Conservation (phyloP, 2,888 invertebrate genomes). For the Fragum whitleyi region DNA sequence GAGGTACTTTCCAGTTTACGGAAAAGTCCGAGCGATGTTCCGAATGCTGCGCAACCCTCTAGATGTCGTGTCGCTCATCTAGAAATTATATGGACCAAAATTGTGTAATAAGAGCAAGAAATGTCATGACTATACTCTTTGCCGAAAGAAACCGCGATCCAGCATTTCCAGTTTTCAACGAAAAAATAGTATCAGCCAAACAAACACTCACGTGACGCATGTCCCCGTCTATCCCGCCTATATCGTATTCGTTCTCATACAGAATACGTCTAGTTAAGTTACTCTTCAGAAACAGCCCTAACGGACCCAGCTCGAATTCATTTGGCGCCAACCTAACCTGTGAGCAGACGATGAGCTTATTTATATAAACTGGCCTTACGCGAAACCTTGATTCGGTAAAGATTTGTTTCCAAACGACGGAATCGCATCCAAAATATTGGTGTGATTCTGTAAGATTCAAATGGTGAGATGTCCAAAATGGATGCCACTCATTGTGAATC, state of each 20-base stretch:
- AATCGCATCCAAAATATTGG: background rate
- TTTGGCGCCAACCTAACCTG: background rate
- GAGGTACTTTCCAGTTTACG: too few species aligned
- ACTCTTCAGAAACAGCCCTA: background rate
- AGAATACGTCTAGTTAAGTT: background rate
- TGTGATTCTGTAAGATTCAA: background rate
- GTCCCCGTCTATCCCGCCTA: background rate
- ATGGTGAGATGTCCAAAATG: background rate
- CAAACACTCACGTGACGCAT: background rate
- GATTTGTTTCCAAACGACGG: background rate
- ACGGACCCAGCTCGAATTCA: background rate
- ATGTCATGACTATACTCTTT: too few species aligned
- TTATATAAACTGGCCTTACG: background rate
- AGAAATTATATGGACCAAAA: too few species aligned
- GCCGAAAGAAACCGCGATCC: too few species aligned
- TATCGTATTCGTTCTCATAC: background rate
- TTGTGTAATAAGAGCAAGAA: too few species aligned
- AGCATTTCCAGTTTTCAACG: background rate
- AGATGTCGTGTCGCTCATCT: too few species aligned
- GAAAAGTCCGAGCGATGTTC: too few species aligned
- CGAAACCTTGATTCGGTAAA: background rate
- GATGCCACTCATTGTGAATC: background rate
- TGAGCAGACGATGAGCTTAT: background rate
- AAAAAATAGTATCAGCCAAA: background rate
- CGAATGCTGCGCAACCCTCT: too few species aligned